Evolutionary conservation across 1,140 invertebrate genomes (phyloP), one percentile per base, ranked within the genome.

Genomic region (Microplitis mediator): DNA sequence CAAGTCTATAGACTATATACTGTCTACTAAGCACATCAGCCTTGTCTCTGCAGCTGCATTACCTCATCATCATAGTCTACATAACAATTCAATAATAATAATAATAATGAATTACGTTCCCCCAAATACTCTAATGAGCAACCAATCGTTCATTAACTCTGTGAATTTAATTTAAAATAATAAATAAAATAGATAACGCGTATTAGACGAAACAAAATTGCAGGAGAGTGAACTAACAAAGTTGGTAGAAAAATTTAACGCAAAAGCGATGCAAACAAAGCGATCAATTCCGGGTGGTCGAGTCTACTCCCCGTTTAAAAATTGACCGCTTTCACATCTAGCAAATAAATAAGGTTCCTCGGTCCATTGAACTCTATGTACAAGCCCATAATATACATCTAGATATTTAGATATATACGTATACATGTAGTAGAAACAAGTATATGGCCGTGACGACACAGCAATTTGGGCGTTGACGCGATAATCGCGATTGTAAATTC

Each of bases 201-300:
- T 23, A 23, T 23, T 23, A 23, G 0, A 23, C 23, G 23, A 2
- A 23, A 23, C 23, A 23, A 23, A 23, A 23, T 23, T 23, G 23
- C 2, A 23, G 23, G 23, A 23, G 23, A 23, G 23, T 23, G 23
- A 23, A 23, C 23, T 9, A 3, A 61, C 23, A 61, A 32, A 32
- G 8, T 32, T 32, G 23, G 8, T 9, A 13, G 4, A n/a, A 61
- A n/a, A n/a, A 6, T 13, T 14, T 16, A 16, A 5, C 52, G 77
- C 80, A 81, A 81, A 68, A 54, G 14, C 16, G 32, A 23, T 23
- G 16, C 45, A 36, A 66, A 86, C 82, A 85, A 85, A 86, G 83
- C 79, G 81, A 84, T 80, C 75, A 82, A 79, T 82, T 81, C 81
- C 81, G 79, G 78, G 75, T 79, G 81, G 80, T 75, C 79, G 80